These are phyloP conservation scores for Podargus strigoides DNA, from an alignment of 2,797 vertebrate genomes.

Conservation along the genomic window DNA sequence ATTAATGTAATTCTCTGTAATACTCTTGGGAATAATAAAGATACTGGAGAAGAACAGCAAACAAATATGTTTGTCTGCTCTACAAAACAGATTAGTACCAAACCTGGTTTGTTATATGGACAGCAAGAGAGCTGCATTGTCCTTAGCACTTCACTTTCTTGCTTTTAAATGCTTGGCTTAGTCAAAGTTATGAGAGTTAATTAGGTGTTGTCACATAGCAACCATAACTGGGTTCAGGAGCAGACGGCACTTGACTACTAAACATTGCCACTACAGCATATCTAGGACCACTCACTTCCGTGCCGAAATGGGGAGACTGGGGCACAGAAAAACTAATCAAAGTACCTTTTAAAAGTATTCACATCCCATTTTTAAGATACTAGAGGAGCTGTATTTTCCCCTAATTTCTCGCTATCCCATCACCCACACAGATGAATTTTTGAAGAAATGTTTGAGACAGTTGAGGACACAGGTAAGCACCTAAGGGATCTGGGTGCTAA, in stretches of 20 bases:
- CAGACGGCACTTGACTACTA: neutral
- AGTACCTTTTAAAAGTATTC: neutral
- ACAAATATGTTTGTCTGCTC: slow-evolving; percentile 3
- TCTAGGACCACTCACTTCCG: neutral
- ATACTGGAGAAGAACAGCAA: slow-evolving; percentile 1
- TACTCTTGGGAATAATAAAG: neutral
- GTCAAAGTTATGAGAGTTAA: slow-evolving; percentile 14
- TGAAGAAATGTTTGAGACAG: neutral
- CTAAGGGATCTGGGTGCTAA: neutral
- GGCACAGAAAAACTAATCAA: neutral
- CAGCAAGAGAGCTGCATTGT: neutral
- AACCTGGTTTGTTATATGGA: neutral
- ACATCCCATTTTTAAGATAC: neutral
- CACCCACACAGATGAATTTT: neutral
- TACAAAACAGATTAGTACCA: slow-evolving; percentile 9
- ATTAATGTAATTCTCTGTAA: slow-evolving; percentile 28
- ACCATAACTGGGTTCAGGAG: neutral
- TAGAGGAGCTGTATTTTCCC: neutral
- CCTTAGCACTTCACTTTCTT: neutral
- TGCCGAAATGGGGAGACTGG: neutral
- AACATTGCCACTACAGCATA: neutral
- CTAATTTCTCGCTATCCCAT: neutral
- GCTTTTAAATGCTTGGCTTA: slow-evolving; percentile 9
- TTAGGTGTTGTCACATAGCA: slow-evolving; percentile 43
- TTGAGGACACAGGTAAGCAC: neutral